Evolutionary conservation across 2,797 vertebrate species (phyloP).

Genomic region (Clamator glandarius): DNA sequence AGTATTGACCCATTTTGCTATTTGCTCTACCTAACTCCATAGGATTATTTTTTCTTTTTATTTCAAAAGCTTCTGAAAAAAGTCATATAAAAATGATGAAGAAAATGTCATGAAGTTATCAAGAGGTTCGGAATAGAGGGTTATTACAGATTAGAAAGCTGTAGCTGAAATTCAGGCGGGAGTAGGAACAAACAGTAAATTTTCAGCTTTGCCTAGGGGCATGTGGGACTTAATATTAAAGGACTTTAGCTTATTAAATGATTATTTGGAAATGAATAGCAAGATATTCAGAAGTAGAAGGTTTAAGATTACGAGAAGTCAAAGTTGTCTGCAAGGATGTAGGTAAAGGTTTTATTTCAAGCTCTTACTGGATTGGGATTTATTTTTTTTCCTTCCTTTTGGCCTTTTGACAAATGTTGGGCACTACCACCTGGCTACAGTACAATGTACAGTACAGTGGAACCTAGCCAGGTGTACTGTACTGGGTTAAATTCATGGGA

Average conservation of each 20-base stretch:
- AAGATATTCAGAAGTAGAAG: background rate
- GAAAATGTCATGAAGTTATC: background rate
- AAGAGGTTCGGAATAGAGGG: background rate
- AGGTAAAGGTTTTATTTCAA: background rate
- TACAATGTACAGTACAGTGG: too few relatives aligned
- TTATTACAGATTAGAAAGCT: background rate
- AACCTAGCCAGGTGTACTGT: background rate
- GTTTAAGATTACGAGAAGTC: background rate
- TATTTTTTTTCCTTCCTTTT: background rate
- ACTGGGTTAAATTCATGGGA: background rate
- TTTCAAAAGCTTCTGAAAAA: background rate
- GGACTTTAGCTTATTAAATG: background rate
- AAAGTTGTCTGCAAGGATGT: background rate
- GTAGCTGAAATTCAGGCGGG: background rate
- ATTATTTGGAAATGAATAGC: background rate
- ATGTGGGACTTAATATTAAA: background rate
- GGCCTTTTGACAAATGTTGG: background rate
- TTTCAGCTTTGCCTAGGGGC: background rate
- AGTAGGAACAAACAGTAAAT: background rate
- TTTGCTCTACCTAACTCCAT: background rate
- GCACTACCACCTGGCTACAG: background rate
- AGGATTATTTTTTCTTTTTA: background rate
- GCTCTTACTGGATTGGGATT: background rate
- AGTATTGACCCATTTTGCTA: background rate
- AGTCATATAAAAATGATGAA: background rate